Evolutionary conservation across 2,113 vertebrate genomes (phyloP).

Genomic region (Sterrhoptilus dennistouni): DNA sequence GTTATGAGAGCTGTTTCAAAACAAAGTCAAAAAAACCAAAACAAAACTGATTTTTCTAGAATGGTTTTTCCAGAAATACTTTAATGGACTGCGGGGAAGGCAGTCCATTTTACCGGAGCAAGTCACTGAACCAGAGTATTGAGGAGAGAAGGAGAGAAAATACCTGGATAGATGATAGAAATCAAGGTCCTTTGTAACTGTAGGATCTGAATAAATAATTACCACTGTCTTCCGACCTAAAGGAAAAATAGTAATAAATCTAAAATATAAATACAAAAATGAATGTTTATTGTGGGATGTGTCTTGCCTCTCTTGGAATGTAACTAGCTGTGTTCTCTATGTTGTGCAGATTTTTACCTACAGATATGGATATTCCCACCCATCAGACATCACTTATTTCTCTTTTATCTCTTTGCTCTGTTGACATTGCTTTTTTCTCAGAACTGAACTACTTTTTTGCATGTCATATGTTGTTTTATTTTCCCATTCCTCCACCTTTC

Average conservation of each 20-base stretch:
- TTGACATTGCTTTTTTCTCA: constrained; percentile 41
- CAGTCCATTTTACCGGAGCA: not conserved
- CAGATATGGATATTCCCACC: not conserved
- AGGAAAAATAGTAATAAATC: not conserved
- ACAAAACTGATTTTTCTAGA: not conserved
- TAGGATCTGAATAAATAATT: not conserved
- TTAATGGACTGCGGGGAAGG: not conserved
- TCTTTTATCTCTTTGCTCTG: constrained; percentile 47
- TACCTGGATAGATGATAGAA: not conserved
- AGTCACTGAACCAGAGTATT: not conserved
- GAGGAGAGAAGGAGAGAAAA: not conserved
- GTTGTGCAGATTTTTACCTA: not conserved
- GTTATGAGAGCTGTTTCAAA: not conserved
- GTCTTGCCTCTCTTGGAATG: not conserved
- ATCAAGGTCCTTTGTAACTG: not conserved
- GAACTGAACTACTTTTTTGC: constrained; percentile 15
- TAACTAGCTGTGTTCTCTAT: not conserved
- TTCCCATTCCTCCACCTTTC: not conserved
- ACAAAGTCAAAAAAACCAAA: not conserved
- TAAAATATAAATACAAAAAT: not conserved
- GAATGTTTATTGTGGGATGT: not conserved
- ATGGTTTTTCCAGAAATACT: not conserved
- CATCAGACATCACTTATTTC: not conserved
- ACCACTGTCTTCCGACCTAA: not conserved
- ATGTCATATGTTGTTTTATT: constrained; percentile 7